Conservation (phyloP, 2,888 invertebrate genomes). For the Calliopum simillimum region DNA sequence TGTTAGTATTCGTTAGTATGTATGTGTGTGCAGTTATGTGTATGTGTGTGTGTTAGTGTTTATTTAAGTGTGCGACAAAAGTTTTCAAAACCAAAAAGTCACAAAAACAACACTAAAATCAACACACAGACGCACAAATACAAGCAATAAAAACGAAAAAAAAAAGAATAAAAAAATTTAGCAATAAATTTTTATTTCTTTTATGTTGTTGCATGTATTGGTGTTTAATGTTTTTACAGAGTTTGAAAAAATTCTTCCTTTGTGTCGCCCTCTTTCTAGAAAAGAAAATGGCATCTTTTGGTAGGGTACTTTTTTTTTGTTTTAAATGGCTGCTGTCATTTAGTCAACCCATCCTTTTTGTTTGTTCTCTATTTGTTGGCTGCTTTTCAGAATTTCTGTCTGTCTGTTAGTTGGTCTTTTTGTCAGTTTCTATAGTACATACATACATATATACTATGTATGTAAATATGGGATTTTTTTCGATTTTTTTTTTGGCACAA, state of each 20-base stretch:
- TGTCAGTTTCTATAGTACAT: background rate
- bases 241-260: no score
- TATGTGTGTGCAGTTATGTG: background rate
- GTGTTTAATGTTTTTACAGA: no score
- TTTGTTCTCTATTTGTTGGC: background rate
- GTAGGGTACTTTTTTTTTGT: background rate
- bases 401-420: background rate
- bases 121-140: no score
- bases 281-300: no score
- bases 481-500: conserved; percentile 10
- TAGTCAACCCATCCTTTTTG: background rate
- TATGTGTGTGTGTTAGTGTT: background rate
- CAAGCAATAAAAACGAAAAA: no score
- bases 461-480: background rate
- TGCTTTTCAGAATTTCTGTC: background rate
- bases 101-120: background rate
- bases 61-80: background rate
- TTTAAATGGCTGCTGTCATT: conserved; percentile 3
- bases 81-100: conserved; percentile 13
- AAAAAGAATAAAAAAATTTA: no score
- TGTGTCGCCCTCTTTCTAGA: no score
- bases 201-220: no score
- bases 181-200: no score
- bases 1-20: background rate
- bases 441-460: no score